Conservation (phyloP, 2,797 vertebrate species). For the Hafferia zeledoni region DNA sequence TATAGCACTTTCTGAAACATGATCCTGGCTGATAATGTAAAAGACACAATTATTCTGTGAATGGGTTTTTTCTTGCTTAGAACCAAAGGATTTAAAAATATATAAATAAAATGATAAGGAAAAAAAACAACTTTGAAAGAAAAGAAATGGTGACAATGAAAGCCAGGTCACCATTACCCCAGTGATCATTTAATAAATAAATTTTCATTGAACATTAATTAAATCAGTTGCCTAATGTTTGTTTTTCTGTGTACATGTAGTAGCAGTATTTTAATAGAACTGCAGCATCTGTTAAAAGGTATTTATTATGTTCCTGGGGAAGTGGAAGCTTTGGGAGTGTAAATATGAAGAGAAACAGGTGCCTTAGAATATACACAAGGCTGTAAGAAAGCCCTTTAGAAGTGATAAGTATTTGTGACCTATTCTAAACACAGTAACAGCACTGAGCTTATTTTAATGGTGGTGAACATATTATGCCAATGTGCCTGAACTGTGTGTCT, state of each 20-base stretch:
- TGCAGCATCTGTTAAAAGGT: not conserved
- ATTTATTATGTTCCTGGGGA: not conserved
- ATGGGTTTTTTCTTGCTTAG: not conserved
- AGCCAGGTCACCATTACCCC: not conserved
- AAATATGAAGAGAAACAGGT: not conserved
- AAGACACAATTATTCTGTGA: not conserved
- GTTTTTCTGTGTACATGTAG: not conserved
- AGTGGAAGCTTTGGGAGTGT: not conserved
- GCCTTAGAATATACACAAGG: fast-evolving
- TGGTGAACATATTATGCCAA: not conserved
- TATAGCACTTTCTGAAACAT: not conserved
- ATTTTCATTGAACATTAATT: not conserved
- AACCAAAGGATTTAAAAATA: not conserved
- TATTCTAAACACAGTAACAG: not conserved
- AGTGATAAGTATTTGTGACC: not conserved
- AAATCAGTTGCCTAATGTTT: not conserved
- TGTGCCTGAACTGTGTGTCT: not conserved
- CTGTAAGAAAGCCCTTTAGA: not conserved
- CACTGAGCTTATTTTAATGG: not conserved
- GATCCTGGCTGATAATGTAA: not conserved
- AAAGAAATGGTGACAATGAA: not conserved
- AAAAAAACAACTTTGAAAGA: not conserved
- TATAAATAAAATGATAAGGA: not conserved
- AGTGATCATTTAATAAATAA: not conserved
- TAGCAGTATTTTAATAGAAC: not conserved